Evolutionary conservation across 2,113 vertebrate genomes (phyloP), one percentile per base, ranked within the genome.

Genomic region (Dunckerocampus dactyliophorus): DNA sequence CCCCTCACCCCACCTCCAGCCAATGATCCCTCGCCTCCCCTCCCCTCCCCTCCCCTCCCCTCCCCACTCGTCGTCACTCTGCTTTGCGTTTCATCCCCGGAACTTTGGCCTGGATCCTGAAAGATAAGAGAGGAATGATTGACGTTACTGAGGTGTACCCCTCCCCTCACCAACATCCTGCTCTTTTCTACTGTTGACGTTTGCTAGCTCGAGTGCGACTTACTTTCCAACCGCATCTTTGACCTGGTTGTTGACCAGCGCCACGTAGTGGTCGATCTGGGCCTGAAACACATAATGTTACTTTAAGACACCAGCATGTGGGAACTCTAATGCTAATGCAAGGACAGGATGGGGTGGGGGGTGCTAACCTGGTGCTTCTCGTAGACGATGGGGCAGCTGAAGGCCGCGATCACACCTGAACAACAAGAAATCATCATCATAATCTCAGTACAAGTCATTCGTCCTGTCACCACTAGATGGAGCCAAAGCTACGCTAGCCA

Each of bases 321-420:
- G 3, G 14, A 47, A n/a, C n/a, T n/a, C n/a, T n/a, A n/a, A 47
- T 47, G 31, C 31, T 47, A n/a, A 47, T 47, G 14, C n/a, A 3
- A 16, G 14, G n/a, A 16, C 2, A 1, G 3, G 16, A n/a, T 5
- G 4, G 45, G 21, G 19, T 2, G 12, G 14, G 6, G 52, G 47
- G 55, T 42, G 24, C 87, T 80, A 80, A 97, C 97, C 95, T 99
- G 95, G 87, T 99, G 94, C 66, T 94, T 96, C 87, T 99, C 95
- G 81, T 98, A 98, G 89, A 97, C 75, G 85, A 98, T 91, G 63
- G 97, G 97, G 89, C 91, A 90, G 77, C 93, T 95, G 93, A 99
- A 98, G 63, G 88, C 90, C 0, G 85, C 93, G 65, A 98, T 82
- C 89, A 99, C 87, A 89, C 89, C 97, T 99, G 85, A 75, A 53